A percentile compares a stretch with the other conserved stretches of the same genome.
phyloP scores from a whole-genome alignment of 2,113 vertebrate species.

The Cnemophilus loriae region DNA sequence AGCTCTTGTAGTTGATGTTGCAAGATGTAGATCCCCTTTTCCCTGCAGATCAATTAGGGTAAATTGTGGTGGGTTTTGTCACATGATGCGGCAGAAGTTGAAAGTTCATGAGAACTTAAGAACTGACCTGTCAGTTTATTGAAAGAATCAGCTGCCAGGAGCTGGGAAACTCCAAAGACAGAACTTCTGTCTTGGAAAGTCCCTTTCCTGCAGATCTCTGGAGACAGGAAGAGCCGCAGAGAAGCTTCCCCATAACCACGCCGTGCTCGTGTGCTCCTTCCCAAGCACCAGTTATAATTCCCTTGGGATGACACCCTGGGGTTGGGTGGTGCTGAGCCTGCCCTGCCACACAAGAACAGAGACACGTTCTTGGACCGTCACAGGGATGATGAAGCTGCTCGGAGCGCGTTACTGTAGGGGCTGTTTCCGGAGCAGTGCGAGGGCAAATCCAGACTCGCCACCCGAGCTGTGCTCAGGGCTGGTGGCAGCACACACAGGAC shows the following conservation, averaged over 20 bases:
- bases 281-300: background rate
- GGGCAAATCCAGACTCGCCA: background rate
- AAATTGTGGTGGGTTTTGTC: background rate
- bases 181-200: background rate
- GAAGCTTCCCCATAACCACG: background rate
- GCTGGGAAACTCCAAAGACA: background rate
- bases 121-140: background rate
- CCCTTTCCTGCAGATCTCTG: background rate
- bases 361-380: background rate
- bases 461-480: background rate
- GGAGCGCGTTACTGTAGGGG: accelerated
- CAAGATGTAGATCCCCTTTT: background rate
- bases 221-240: background rate
- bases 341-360: background rate
- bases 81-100: accelerated
- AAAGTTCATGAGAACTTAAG: background rate
- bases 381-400: background rate
- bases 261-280: accelerated
- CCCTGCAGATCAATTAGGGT: background rate
- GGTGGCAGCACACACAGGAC: background rate
- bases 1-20: background rate
- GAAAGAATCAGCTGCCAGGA: background rate
- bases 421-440: accelerated
- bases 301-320: background rate
- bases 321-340: background rate